These are phyloP conservation scores for Ciconia maguari DNA, from an alignment of 2,113 vertebrate species.

Conservation along the genomic window DNA sequence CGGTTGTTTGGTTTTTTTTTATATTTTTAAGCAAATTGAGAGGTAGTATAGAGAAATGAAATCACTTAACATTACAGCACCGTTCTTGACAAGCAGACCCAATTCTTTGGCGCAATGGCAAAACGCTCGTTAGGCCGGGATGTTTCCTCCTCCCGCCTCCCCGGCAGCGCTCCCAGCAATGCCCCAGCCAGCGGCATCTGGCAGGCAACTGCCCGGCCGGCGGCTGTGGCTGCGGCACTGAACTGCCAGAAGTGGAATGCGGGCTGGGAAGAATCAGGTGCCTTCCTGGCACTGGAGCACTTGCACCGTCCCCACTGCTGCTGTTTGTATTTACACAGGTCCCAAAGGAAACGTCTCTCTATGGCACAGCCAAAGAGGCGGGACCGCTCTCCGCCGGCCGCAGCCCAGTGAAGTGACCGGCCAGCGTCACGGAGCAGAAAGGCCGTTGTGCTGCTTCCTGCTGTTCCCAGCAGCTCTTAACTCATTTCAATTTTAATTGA, in stretches of 20 bases:
- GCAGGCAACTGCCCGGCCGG: background rate
- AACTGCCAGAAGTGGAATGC: background rate
- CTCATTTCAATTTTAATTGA: background rate
- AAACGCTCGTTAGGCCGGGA: too few relatives aligned
- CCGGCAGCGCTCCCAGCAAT: background rate
- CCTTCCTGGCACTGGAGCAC: background rate
- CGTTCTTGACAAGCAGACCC: background rate
- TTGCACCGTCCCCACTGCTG: rapidly evolving
- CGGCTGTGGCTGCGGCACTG: background rate
- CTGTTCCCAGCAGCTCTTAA: background rate
- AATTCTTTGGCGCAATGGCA: background rate
- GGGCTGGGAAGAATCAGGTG: background rate
- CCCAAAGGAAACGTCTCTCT: background rate
- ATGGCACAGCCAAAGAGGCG: background rate
- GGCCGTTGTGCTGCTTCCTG: background rate
- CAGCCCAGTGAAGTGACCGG: background rate
- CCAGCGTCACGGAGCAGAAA: background rate
- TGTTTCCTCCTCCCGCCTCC: background rate
- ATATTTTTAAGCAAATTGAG: background rate
- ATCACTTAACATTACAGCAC: background rate
- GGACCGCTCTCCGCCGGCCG: rapidly evolving
- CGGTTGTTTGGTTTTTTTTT: background rate
- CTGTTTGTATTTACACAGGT: background rate
- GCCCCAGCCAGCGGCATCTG: background rate
- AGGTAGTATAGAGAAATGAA: background rate